Conservation (phyloP, 2,797 vertebrate genomes). For the Tragopan temminckii region DNA sequence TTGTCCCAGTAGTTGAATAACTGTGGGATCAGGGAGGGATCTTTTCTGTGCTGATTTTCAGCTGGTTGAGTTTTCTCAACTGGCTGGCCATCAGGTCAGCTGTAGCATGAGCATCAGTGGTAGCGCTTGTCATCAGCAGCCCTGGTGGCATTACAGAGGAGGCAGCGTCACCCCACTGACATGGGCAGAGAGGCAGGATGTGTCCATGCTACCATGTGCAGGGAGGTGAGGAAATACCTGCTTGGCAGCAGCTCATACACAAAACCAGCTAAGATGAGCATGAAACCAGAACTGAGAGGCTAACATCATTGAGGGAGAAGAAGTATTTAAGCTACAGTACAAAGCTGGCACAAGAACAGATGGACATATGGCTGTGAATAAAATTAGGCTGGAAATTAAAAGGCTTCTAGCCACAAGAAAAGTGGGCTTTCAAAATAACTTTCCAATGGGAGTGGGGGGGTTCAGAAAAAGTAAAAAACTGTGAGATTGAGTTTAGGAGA, state of each 20-base stretch:
- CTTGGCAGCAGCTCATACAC: neutral
- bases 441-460: neutral
- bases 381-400: constrained; percentile 45
- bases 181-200: neutral
- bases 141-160: neutral
- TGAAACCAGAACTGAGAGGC: neutral
- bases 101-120: fast-evolving
- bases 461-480: neutral
- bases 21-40: neutral
- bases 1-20: neutral
- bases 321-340: neutral
- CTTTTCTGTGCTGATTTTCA: neutral
- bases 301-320: neutral
- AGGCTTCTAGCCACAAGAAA: neutral
- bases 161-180: neutral
- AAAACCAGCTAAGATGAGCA: neutral
- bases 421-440: neutral
- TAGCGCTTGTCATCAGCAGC: neutral
- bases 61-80: neutral
- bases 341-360: neutral
- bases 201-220: fast-evolving
- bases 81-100: neutral
- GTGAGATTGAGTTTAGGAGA: neutral
- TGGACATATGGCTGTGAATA: constrained; percentile 10
- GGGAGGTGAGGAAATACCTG: neutral